Conservation (phyloP, 1,140 invertebrate genomes). For the Brachionus koreanus region DNA sequence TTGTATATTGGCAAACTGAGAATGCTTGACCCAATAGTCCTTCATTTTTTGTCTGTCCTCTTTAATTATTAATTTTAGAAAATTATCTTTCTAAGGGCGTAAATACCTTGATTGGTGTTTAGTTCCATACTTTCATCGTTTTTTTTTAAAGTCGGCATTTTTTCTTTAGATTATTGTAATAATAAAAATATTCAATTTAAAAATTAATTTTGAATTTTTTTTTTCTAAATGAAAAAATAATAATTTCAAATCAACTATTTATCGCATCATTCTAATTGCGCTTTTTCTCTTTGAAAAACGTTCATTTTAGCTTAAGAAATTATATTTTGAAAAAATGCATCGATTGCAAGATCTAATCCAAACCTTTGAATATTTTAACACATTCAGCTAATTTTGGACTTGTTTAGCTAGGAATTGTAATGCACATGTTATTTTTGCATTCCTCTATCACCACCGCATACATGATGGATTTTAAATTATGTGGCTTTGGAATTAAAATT, state of each 20-base stretch:
- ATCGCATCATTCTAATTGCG: slow-evolving; percentile 12
- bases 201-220: not conserved
- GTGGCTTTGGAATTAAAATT: not conserved
- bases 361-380: not conserved
- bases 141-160: slow-evolving; percentile 12
- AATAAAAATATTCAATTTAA: not conserved
- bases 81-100: too few species aligned
- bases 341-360: slow-evolving; percentile 11
- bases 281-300: not conserved
- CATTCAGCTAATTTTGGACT: not conserved
- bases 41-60: slow-evolving; percentile 39
- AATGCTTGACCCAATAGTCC: slow-evolving; percentile 42
- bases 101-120: not conserved
- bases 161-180: not conserved
- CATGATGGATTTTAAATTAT: not conserved
- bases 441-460: not conserved
- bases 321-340: not conserved
- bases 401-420: not conserved
- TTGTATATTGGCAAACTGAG: slow-evolving; percentile 37
- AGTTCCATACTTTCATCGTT: not conserved
- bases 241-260: slow-evolving; percentile 9
- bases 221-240: slow-evolving; percentile 16
- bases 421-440: slow-evolving; percentile 1
- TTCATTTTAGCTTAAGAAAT: not conserved
- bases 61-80: too few species aligned